Evolutionary conservation across 2,113 vertebrate genomes (phyloP).

Genomic region (Proteles cristata): DNA sequence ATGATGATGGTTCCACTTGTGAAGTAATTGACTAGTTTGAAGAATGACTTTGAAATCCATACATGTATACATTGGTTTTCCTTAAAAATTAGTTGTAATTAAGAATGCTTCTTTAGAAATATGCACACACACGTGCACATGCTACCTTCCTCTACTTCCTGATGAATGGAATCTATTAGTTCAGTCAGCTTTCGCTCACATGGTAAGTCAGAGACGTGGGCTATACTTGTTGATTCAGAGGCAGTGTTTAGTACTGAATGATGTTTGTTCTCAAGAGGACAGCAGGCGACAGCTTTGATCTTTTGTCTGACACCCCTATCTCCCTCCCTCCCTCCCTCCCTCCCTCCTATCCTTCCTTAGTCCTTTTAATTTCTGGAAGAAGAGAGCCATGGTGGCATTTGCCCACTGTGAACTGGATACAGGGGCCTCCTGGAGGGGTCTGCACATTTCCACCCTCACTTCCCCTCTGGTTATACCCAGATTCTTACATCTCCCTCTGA

Average conservation of each 20-base stretch:
- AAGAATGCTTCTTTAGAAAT: constrained; percentile 44
- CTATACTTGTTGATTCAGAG: not conserved
- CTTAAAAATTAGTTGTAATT: constrained; percentile 61
- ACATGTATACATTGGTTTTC: constrained; percentile 73
- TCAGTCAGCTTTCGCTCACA: constrained; percentile 46
- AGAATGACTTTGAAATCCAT: constrained; percentile 68
- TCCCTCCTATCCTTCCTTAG: no score
- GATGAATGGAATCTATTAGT: constrained; percentile 56
- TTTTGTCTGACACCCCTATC: not conserved
- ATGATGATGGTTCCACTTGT: constrained; percentile 23
- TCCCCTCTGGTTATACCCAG: rapidly evolving
- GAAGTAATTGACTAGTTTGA: not conserved
- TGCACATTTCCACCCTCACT: rapidly evolving
- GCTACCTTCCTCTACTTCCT: constrained; percentile 36
- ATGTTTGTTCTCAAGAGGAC: constrained; percentile 70
- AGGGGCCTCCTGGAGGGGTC: not conserved
- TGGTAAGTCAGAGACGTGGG: constrained; percentile 57
- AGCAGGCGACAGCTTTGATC: constrained; percentile 65
- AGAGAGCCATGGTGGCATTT: not conserved
- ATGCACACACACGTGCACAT: constrained; percentile 10
- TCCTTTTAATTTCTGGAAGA: not conserved
- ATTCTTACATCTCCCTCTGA: not conserved
- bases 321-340: not conserved
- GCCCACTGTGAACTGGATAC: rapidly evolving
- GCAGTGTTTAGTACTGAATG: constrained; percentile 51